Evolutionary conservation across 64 coral and sea anemone species (phyloP).

Genomic region (Dendrophyllia cribrosa): DNA sequence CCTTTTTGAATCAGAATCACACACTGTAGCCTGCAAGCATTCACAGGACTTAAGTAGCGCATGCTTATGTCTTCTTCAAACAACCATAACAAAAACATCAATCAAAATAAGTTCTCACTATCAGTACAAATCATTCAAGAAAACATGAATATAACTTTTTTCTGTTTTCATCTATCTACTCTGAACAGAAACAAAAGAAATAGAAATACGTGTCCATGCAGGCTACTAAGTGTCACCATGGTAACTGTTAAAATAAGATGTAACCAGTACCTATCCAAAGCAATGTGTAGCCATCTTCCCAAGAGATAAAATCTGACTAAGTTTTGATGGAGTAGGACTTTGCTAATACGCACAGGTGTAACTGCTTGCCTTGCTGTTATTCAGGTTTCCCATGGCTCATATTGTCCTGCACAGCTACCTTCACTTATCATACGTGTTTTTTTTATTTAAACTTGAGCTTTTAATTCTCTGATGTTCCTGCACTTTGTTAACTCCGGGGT

Average conservation of each 20-base stretch:
- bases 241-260: not conserved
- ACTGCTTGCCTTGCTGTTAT: not conserved
- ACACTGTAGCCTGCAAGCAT: too few species aligned
- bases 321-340: not conserved
- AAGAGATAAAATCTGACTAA: not conserved
- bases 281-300: not conserved
- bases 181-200: too few species aligned
- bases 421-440: conserved; percentile 39
- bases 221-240: too few species aligned
- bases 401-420: conserved; percentile 40
- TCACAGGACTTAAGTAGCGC: too few species aligned
- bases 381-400: not conserved
- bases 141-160: not conserved
- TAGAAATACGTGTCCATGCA: too few species aligned
- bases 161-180: too few species aligned
- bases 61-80: too few species aligned
- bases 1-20: too few species aligned
- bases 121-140: not conserved
- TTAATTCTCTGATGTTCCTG: not conserved
- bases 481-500: not conserved
- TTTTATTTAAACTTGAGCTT: not conserved
- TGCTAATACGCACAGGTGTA: not conserved
- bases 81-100: too few species aligned
- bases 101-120: too few species aligned
- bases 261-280: not conserved